These are phyloP conservation scores for Colossoma macropomum DNA, from an alignment of 2,113 vertebrate species.

Conservation along the genomic window DNA sequence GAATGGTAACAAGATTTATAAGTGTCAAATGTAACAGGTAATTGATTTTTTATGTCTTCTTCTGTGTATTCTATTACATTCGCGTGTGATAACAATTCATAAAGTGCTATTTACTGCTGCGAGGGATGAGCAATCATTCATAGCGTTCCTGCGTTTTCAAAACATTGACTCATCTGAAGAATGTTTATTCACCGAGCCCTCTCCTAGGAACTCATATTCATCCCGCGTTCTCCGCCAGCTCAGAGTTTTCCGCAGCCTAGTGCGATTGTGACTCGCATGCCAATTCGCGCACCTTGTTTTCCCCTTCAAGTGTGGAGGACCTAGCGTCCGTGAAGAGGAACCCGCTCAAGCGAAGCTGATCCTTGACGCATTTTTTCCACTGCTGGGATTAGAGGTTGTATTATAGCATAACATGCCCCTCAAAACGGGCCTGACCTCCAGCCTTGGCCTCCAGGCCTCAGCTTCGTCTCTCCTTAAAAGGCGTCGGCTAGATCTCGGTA, in stretches of 20 bases:
- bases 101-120: neutral
- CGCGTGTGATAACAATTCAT: neutral
- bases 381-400: conserved; percentile 69
- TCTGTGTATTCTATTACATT: neutral
- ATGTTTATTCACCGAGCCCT: neutral
- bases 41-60: neutral
- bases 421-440: conserved; percentile 58
- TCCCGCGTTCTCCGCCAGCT: neutral
- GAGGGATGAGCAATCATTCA: neutral
- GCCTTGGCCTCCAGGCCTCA: neutral
- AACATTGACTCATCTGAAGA: neutral
- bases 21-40: neutral
- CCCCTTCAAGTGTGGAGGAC: conserved; percentile 60
- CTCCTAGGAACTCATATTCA: neutral
- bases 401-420: conserved; percentile 60
- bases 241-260: conserved; percentile 27
- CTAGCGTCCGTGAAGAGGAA: conserved; percentile 64
- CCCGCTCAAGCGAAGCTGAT: conserved; percentile 68
- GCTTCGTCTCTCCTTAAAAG: conserved; percentile 71
- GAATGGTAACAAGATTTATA: neutral
- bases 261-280: conserved; percentile 51
- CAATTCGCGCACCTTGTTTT: conserved; percentile 66
- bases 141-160: neutral
- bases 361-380: conserved; percentile 71
- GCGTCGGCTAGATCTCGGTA: conserved; percentile 62